phyloP scores from a whole-genome alignment of 2,113 vertebrate species.

The Eulemur rufifrons region DNA sequence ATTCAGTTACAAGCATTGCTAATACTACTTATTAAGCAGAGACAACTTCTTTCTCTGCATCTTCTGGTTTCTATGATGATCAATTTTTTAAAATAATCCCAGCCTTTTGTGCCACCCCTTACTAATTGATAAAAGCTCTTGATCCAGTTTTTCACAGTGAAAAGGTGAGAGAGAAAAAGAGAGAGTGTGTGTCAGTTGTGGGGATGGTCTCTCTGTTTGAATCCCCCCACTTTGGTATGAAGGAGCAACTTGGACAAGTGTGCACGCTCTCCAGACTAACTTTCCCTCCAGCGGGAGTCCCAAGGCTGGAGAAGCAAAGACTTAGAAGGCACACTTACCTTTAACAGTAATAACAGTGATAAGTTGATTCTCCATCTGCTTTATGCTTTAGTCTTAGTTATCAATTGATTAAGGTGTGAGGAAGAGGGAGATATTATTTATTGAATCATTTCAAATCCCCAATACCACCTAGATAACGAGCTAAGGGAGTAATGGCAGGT shows the following conservation, averaged over 20 bases:
- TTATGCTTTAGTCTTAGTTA: constrained; percentile 31
- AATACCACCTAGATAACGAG: neutral
- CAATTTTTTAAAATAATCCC: neutral
- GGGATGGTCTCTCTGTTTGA: neutral
- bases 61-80: constrained; percentile 4
- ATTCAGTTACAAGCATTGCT: neutral
- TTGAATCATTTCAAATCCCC: neutral
- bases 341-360: neutral
- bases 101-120: neutral
- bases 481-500: neutral
- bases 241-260: neutral
- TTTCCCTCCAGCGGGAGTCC: neutral
- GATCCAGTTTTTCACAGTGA: neutral
- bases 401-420: neutral
- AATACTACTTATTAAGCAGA: neutral
- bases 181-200: neutral
- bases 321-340: neutral
- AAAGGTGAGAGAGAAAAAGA: neutral
- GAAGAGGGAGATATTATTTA: neutral
- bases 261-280: neutral
- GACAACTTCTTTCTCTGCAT: neutral
- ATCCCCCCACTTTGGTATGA: neutral
- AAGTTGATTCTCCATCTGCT: neutral
- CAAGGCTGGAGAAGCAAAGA: neutral
- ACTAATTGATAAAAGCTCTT: neutral